A percentile compares a stretch with the other conserved stretches of the same genome.
These are phyloP conservation scores for Synodontis membranacea DNA, from an alignment of 2,113 vertebrate genomes.

Conservation along the genomic window DNA sequence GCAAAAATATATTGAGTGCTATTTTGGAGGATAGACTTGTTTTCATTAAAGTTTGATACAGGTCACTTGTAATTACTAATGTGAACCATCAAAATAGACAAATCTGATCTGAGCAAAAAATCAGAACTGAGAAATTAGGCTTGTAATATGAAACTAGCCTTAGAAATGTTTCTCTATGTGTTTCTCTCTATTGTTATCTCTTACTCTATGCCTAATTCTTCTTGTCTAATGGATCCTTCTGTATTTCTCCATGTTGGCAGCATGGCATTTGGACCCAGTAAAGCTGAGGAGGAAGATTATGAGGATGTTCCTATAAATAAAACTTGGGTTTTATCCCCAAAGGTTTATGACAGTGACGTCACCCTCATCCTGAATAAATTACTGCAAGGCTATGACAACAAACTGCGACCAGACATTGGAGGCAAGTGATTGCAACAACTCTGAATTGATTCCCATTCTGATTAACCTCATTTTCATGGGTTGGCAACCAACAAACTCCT, in stretches of 20 bases:
- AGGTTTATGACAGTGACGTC: constrained; percentile 93
- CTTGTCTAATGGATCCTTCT: neutral
- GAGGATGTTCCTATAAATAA: constrained; percentile 91
- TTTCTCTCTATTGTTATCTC: neutral
- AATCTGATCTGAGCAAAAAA: too few species aligned
- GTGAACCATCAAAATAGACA: too few species aligned
- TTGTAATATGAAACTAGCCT: too few species aligned
- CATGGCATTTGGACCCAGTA: constrained; percentile 76
- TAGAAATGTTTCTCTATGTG: neutral
- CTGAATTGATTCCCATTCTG: neutral
- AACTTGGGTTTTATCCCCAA: constrained; percentile 95
- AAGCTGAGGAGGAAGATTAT: constrained; percentile 91
- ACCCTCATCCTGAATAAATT: constrained; percentile 92
- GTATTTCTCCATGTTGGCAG: constrained; percentile 53
- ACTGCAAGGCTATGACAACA: constrained; percentile 93
- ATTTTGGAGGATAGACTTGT: too few species aligned
- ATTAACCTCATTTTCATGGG: neutral
- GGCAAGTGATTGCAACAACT: constrained; percentile 69
- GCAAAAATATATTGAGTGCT: too few species aligned
- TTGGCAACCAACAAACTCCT: neutral
- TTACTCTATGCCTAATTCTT: neutral
- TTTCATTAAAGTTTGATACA: too few species aligned
- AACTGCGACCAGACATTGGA: constrained; percentile 93
- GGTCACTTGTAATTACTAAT: too few species aligned
- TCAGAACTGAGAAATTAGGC: too few species aligned